phyloP scores from a whole-genome alignment of 2,113 vertebrate genomes.

The Caranx ignobilis region DNA sequence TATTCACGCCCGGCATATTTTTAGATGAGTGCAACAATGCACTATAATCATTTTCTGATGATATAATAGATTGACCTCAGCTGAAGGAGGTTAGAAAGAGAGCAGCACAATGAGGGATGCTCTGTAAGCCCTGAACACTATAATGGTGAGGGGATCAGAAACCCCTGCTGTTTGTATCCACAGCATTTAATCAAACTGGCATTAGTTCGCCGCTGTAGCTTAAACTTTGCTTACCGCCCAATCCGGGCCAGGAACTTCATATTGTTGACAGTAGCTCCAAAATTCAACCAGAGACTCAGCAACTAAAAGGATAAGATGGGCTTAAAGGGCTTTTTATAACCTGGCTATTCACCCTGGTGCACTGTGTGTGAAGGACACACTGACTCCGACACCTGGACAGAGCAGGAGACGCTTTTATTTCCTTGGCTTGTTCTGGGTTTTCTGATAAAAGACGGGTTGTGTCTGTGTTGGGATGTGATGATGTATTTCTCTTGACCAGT shows the following conservation, averaged over 20 bases:
- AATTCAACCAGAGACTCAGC: conserved; percentile 79
- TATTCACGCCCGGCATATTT: neutral
- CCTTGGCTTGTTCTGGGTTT: neutral
- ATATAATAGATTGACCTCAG: conserved; percentile 45
- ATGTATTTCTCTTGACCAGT: neutral
- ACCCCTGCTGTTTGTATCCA: conserved; percentile 78
- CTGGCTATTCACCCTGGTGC: conserved; percentile 69
- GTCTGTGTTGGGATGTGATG: neutral
- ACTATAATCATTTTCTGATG: conserved; percentile 34
- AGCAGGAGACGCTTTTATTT: neutral
- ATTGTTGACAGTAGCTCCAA: conserved; percentile 73
- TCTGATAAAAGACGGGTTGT: neutral
- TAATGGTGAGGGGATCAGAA: conserved; percentile 70
- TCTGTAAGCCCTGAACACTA: conserved; percentile 44
- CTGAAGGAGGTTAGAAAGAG: conserved; percentile 54
- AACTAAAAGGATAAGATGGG: conserved; percentile 82
- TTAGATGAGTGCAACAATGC: conserved; percentile 6
- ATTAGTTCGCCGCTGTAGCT: conserved; percentile 80
- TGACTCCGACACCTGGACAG: conserved; percentile 55
- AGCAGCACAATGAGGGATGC: conserved; percentile 50
- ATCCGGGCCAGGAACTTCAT: conserved; percentile 74
- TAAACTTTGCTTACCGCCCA: conserved; percentile 79
- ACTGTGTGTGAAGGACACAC: conserved; percentile 40
- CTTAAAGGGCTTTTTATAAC: conserved; percentile 75
- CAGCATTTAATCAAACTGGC: conserved; percentile 82